Base-by-base conservation (phyloP, 2,797 vertebrate species). In the Mormyrus proboscirostris region DNA sequence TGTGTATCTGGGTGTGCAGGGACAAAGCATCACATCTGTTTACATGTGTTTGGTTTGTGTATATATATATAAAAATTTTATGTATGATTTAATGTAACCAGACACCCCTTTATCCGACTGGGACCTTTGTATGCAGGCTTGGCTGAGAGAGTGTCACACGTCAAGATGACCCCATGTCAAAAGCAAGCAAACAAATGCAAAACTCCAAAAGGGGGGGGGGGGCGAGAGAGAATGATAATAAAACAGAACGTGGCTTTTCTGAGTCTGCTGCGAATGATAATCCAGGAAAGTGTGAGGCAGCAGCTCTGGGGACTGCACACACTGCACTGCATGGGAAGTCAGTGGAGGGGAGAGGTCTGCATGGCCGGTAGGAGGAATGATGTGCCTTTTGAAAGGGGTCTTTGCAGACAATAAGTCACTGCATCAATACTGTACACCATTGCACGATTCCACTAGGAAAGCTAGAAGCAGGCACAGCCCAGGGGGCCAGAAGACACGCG, bases 391-490 rank as follows among this genome's bases (percentile, higher is more conserved):
- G 3, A 8, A n/a, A 79, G 33, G 84, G 50, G 84, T 89, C 89
- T 88, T 92, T 93, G 93, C 94, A 95, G 93, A 96, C 94, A 95
- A 93, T 94, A 95, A 94, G 90, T 92, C 90, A 92, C 93, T 96
- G 94, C 93, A 92, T 93, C 93, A 96, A 97, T 95, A 97, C 94
- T 96, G 94, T 92, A 92, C 95, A 92, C 94, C 94, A 95, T 95
- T 95, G 94, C 92, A 94, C 93, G 87, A 94, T 92, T 93, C 94
- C 93, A 93, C 91, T 90, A 89, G 88, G 90, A 92, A 90, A 92
- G 92, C 90, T 90, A 95, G 93, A 95, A 95, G 94, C 94, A 96
- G 94, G 92, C 90, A 93, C 65, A 41, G 89, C 86, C 90, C 91
- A 86, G 65, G 89, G 89, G 91, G 90, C 90, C 88, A 83, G 9